phyloP scores from a whole-genome alignment of 2,113 vertebrate genomes.

The Carassius auratus region DNA sequence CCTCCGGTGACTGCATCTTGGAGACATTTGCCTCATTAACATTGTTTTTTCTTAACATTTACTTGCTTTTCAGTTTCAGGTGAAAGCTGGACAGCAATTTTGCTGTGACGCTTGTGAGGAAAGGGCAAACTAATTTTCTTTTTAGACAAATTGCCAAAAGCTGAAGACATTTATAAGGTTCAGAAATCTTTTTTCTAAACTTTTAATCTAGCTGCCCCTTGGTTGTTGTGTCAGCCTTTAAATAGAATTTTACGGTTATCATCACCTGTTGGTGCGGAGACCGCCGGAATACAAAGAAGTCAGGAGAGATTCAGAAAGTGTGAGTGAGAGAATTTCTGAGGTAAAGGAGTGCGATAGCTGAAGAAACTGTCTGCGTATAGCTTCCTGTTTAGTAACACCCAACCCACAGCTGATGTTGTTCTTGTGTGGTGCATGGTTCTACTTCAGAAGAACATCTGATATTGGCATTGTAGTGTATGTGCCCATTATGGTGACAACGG shows the following conservation, averaged over 20 bases:
- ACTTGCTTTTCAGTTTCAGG: neutral
- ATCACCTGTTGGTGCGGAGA: neutral
- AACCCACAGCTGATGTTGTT: constrained; percentile 29
- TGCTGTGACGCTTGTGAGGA: neutral
- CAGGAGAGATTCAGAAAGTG: neutral
- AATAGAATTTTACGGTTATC: neutral
- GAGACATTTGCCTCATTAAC: neutral
- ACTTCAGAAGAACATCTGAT: neutral
- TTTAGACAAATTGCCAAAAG: constrained; percentile 6
- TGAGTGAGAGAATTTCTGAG: neutral
- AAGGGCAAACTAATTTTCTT: neutral
- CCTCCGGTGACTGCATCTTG: neutral
- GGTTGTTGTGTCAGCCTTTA: neutral
- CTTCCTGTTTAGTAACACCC: constrained; percentile 62
- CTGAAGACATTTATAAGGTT: neutral
- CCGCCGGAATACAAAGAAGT: neutral
- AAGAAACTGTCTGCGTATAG: constrained; percentile 26
- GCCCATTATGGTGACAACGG: neutral
- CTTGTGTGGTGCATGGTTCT: neutral
- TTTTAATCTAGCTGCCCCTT: neutral
- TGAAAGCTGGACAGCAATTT: neutral
- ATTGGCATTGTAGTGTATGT: neutral
- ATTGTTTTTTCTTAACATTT: neutral
- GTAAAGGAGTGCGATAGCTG: neutral
- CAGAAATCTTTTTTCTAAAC: neutral